Evolutionary conservation across 1,140 invertebrate species (phyloP), one percentile per base, ranked within the genome.

Genomic region (Wiebesia pumilae): DNA sequence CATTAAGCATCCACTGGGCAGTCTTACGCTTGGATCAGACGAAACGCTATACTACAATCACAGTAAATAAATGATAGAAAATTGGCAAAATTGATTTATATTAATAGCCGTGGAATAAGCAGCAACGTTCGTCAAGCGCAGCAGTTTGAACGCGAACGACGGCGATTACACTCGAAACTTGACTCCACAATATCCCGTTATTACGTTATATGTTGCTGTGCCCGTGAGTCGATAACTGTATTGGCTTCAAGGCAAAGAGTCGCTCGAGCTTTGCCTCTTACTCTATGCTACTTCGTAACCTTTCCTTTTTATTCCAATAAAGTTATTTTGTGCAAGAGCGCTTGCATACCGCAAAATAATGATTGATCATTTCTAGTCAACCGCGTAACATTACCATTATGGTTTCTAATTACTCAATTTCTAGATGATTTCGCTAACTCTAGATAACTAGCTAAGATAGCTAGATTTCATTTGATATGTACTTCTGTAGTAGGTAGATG

Each of bases 151-250:
- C 40, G 33, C 81, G 87, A 84, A 83, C 84, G 88, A 83, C 80
- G 85, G 67, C 87, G 88, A 89, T 89, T 89, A 89, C 80, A 82
- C 89, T 92, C 90, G 89, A 90, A 92, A 91, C 91, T 85, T 86
- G 91, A 89, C 86, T 92, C 90, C 89, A 87, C 89, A 83, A 86
- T 83, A 86, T 89, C 90, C 93, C 93, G 93, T 93, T 93, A 93
- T 85, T 51, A 54, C 73, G 38, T 67, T 78, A 84, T 84, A 78
- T 40, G 30, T 47, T 30, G 78, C 30, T 33, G 40, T 33, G 65
- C 58, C 54, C 88, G 89, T 91, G 87, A 91, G 89, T 88, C 90
- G 91, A 93, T 93, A 93, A 93, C 92, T 93, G 93, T 93, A 93
- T 93, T 93, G 92, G 90, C 27, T 35, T 24, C 89, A 87, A 90